These are phyloP conservation scores for Platanista minor DNA, from an alignment of 2,113 vertebrate species.

Conservation along the genomic window DNA sequence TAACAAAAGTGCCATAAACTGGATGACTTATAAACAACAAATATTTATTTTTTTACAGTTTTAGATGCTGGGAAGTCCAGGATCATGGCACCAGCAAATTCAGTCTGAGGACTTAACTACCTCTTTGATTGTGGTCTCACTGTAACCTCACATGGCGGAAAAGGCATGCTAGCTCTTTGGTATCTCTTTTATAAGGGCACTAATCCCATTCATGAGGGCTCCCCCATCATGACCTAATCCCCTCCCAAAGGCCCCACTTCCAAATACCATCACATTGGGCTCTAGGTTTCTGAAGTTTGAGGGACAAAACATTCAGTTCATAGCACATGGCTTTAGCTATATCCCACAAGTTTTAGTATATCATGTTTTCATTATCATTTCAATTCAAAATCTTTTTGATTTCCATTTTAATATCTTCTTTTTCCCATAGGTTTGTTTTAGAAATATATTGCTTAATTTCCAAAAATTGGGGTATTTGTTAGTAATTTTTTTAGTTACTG, in stretches of 20 bases:
- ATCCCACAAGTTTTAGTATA: neutral
- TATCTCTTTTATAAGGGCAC: neutral
- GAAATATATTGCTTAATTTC: neutral
- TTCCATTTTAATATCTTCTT: neutral
- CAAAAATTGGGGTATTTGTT: neutral
- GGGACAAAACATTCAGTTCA: neutral
- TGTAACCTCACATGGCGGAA: neutral
- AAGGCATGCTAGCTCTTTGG: neutral
- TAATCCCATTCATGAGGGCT: neutral
- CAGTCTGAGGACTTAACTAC: neutral
- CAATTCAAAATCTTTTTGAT: neutral
- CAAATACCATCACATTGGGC: neutral
- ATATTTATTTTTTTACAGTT: neutral
- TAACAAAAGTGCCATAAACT: neutral
- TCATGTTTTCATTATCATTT: neutral
- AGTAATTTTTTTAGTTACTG: neutral
- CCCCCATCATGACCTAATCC: neutral
- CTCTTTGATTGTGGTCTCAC: neutral
- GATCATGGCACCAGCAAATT: neutral
- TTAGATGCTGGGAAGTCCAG: neutral
- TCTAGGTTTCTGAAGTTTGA: neutral
- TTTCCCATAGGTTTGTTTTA: neutral
- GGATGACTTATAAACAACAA: neutral
- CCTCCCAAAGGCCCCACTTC: neutral
- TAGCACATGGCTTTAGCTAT: neutral